phyloP scores from a whole-genome alignment of 2,888 invertebrate genomes.

The Athrips mouffetella region DNA sequence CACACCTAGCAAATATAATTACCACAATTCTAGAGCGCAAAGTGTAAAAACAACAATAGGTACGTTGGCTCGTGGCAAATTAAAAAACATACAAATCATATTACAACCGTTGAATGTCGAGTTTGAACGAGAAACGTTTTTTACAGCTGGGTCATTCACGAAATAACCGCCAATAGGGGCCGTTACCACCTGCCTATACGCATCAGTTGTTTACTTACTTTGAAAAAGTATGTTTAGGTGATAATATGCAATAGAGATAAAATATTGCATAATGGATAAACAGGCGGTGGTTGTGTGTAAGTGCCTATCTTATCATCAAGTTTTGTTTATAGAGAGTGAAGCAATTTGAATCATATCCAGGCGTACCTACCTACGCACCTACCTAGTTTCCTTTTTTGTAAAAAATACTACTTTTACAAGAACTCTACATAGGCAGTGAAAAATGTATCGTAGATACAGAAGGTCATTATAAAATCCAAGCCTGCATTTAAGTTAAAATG shows the following conservation, averaged over 20 bases:
- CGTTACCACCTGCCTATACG: constrained; percentile 64
- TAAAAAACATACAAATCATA: not conserved
- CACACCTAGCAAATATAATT: not conserved
- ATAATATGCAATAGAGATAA: constrained; percentile 3
- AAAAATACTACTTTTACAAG: too few species aligned
- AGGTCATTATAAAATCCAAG: not conserved
- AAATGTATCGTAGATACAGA: not conserved
- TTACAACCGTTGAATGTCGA: constrained; percentile 5
- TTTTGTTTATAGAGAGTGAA: too few species aligned
- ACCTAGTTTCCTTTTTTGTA: too few species aligned
- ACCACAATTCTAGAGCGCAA: not conserved
- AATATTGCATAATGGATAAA: too few species aligned
- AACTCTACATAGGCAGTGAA: too few species aligned
- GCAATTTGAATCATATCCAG: too few species aligned
- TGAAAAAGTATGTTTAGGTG: constrained; percentile 20
- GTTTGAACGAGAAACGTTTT: constrained; percentile 37
- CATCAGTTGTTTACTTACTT: constrained; percentile 15
- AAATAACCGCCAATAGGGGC: constrained; percentile 63
- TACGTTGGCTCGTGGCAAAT: constrained; percentile 3
- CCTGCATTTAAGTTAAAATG: not conserved
- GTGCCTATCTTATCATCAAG: too few species aligned
- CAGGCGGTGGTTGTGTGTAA: too few species aligned
- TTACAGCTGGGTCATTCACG: constrained; percentile 56
- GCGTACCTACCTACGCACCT: too few species aligned
- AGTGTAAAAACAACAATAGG: not conserved